These are phyloP conservation scores for Onthophagus taurus DNA, from an alignment of 1,140 invertebrate genomes.

Conservation along the genomic window DNA sequence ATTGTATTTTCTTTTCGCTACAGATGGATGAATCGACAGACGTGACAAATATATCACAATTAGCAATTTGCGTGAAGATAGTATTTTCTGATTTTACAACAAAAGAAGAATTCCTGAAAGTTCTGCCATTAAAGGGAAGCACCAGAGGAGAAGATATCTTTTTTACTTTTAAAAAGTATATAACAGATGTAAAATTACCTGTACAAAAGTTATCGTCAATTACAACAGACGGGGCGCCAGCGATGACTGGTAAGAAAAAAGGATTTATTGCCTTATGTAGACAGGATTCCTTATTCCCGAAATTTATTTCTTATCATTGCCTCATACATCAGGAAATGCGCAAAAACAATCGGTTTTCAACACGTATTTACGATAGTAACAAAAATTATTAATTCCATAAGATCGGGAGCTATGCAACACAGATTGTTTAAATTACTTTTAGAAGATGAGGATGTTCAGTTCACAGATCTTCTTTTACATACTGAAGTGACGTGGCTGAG, in stretches of 20 bases:
- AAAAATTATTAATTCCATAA: slow-evolving; percentile 22
- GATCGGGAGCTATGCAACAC: slow-evolving; percentile 15
- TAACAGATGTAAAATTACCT: slow-evolving; percentile 13
- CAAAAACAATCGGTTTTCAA: slow-evolving; percentile 16
- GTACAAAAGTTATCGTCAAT: slow-evolving; percentile 21
- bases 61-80: slow-evolving; percentile 16
- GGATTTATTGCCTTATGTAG: slow-evolving; percentile 19
- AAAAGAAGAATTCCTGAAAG: slow-evolving; percentile 20
- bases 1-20: slow-evolving; percentile 18
- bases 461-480: slow-evolving; percentile 15
- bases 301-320: slow-evolving; percentile 21
- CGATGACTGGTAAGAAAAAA: slow-evolving; percentile 19
- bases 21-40: slow-evolving; percentile 20
- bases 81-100: slow-evolving; percentile 17
- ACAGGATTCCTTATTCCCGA: slow-evolving; percentile 17
- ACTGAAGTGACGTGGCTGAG: slow-evolving; percentile 19
- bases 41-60: slow-evolving; percentile 11
- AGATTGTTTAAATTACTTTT: slow-evolving; percentile 20
- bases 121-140: slow-evolving; percentile 7
- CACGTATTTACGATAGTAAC: slow-evolving; percentile 16
- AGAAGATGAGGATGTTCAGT: slow-evolving; percentile 18
- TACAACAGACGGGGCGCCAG: slow-evolving; percentile 17
- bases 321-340: slow-evolving; percentile 20
- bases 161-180: slow-evolving; percentile 16
- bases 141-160: slow-evolving; percentile 11